Base-by-base conservation (phyloP, 1,140 invertebrate genomes). In the Drosophila teissieri region DNA sequence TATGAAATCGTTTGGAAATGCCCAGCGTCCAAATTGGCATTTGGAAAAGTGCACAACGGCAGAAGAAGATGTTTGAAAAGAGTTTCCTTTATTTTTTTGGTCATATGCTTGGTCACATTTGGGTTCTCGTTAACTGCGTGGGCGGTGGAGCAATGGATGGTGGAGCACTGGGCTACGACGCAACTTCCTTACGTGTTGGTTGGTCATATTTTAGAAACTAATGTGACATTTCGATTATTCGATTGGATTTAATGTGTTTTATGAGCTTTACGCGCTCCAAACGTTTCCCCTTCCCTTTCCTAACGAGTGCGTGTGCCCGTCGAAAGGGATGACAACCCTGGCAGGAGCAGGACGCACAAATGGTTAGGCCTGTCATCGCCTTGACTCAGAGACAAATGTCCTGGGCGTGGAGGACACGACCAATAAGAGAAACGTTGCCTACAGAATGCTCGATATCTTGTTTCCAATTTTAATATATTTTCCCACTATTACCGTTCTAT, bases 241-340 rank as follows among this genome's bases (percentile, higher is more conserved):
- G 88, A 91, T 91, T 91, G 90, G 90, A 91, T 91, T 91, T 91
- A 91, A 91, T 91, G 90, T 91, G 90, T 91, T 91, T 91, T 91
- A 92, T 91, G 91, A 90, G 82, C 80, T 82, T 82, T 86, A 82
- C 84, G 89, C 84, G 83, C 85, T 84, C 42, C 73, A 54, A 53
- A 42, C 58, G 72, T 67, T 73, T 15, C 60, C 51, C 42, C 48
- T 45, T 55, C 73, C 39, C 34, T 42, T 8, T 42, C 11, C 27
- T 22, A 22, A 17, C 22, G 14, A 42, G 22, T 45, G 52, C 17
- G 34, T 73, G 15, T 44, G 31, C 36, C 34, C 24, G 31, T 73
- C 8, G 79, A 49, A 58, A 63, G 73, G 67, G 81, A 74, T 86
- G 82, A 86, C 82, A 86, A 68, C 53, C 48, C 27, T 15, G 57